Base-by-base conservation (phyloP, 2,113 vertebrate genomes). In the Candoia aspera region DNA sequence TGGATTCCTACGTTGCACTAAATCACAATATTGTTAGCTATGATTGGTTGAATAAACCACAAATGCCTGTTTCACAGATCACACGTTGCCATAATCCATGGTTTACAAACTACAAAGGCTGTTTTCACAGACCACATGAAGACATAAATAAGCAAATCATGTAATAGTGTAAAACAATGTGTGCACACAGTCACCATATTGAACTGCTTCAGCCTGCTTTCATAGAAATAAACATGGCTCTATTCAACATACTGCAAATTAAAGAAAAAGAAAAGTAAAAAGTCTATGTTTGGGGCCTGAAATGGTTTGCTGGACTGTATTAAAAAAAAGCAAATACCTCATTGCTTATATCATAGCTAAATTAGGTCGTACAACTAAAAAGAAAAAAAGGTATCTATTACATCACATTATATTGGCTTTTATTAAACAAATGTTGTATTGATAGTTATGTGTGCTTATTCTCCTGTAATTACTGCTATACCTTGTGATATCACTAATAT, bases 321-420 rank as follows among this genome's bases (percentile, higher is more conserved):
- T 60, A 55, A 83, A 62, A 42, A 85, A 79, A 12, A n/a, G 5
- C 68, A 46, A 90, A 95, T 96, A 97, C 92, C 91, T 89, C 90
- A 8, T 91, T 94, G 57, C 93, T 95, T 1, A 83, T 94, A 96
- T 97, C 97, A 97, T 96, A 95, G 95, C 96, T 87, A 91, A 95
- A 93, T 96, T 92, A 96, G 73, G 87, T 89, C 96, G 97, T 95
- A 97, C 96, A 96, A 95, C 96, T 97, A 96, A 98, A 97, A 97
- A 97, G 95, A 97, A 97, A 98, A 97, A 96, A 96, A 97, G 95
- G 94, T 97, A 97, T 96, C 95, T 96, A 96, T 97, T 97, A 99
- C 98, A 99, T 98, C 98, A 98, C 98, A 98, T 98, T 99, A 99
- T 98, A 98, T 98, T 99, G 99, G 98, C 99, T 98, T 99, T 99